Conservation (phyloP, 2,888 invertebrate species). For the Erannis defoliaria region DNA sequence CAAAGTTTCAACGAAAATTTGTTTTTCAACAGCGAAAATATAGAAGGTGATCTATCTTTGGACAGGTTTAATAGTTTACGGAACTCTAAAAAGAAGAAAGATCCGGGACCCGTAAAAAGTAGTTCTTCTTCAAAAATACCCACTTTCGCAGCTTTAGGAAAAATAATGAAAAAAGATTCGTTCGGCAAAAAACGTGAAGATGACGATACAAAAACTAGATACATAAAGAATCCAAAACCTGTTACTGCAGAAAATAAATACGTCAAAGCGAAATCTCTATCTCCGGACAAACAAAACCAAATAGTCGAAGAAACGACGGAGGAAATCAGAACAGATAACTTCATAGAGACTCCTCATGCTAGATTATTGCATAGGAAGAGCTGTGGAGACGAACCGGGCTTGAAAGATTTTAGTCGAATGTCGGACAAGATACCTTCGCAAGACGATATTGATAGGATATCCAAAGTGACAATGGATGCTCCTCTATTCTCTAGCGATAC, state of each 20-base stretch:
- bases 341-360: conserved; percentile 34
- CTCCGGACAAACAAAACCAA: conserved; percentile 72
- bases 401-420: conserved; percentile 70
- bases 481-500: conserved; percentile 91
- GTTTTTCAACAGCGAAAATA: conserved; percentile 79
- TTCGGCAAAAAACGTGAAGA: conserved; percentile 72
- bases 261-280: conserved; percentile 74
- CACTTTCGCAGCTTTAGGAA: conserved; percentile 80
- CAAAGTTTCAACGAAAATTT: conserved; percentile 85
- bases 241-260: conserved; percentile 75
- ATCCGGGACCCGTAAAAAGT: conserved; percentile 70
- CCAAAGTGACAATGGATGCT: conserved; percentile 94
- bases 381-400: conserved; percentile 79
- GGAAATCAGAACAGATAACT: conserved; percentile 45
- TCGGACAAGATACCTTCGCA: conserved; percentile 90
- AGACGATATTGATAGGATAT: conserved; percentile 95
- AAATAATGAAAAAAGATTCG: conserved; percentile 83
- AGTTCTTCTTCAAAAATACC: conserved; percentile 82
- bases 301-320: conserved; percentile 66
- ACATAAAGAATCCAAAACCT: conserved; percentile 76
- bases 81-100: conserved; percentile 74
- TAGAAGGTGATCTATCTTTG: conserved; percentile 74
- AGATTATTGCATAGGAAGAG: conserved; percentile 76
- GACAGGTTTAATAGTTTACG: conserved; percentile 80
- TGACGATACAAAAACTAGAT: conserved; percentile 66